These are phyloP conservation scores for Liasis olivaceus DNA, from an alignment of 2,797 vertebrate species.

Conservation along the genomic window DNA sequence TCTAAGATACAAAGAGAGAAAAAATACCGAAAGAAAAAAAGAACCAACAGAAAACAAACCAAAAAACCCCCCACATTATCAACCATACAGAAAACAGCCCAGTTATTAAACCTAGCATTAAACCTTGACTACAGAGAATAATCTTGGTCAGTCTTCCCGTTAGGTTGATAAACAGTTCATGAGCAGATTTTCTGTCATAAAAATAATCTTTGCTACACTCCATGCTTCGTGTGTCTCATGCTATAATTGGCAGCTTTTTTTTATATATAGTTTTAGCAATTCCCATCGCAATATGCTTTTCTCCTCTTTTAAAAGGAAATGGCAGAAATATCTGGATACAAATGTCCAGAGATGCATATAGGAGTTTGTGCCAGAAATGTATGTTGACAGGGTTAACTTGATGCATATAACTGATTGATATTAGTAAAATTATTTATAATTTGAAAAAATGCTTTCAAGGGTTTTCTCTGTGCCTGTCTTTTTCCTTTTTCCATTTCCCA, in stretches of 20 bases:
- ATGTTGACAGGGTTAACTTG: not conserved
- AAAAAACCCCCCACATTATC: not conserved
- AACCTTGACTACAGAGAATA: not conserved
- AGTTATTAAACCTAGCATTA: not conserved
- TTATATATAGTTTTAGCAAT: not conserved
- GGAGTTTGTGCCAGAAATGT: not conserved
- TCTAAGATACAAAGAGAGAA: not conserved
- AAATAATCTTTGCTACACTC: not conserved
- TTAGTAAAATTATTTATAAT: not conserved
- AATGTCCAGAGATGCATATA: not conserved
- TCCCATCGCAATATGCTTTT: not conserved
- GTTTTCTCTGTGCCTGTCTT: conserved; percentile 4
- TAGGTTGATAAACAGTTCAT: not conserved
- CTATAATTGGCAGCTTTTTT: not conserved
- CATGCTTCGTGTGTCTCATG: not conserved
- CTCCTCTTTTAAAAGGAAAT: not conserved
- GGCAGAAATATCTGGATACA: not conserved
- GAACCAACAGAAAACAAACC: not conserved
- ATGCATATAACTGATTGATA: not conserved
- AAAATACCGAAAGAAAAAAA: not conserved
- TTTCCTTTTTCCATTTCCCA: conserved; percentile 60
- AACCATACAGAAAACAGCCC: not conserved
- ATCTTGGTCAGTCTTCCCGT: not conserved
- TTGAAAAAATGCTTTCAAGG: not conserved
- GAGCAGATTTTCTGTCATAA: not conserved